Evolutionary conservation across 2,888 invertebrate species (phyloP).

Genomic region (Corythucha ciliata): DNA sequence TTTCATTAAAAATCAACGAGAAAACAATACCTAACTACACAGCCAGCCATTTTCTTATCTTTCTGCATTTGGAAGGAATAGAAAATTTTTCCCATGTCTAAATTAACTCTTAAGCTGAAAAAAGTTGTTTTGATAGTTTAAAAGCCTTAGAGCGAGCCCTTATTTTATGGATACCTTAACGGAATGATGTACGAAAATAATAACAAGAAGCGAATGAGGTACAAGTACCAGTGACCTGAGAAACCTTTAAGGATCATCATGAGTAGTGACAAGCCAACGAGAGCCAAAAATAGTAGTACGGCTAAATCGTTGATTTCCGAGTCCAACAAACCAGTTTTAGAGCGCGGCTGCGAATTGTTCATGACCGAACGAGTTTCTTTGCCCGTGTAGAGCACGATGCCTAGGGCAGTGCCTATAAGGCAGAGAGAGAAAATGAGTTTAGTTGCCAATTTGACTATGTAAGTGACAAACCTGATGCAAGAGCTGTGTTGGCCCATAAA

Average conservation of each 20-base stretch:
- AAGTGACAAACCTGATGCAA: slow-evolving; percentile 59
- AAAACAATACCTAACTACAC: slow-evolving; percentile 62
- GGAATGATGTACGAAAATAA: slow-evolving; percentile 99
- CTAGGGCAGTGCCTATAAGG: slow-evolving; percentile 91
- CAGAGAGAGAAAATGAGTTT: neutral
- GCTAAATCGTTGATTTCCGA: slow-evolving; percentile 94
- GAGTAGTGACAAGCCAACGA: slow-evolving; percentile 80
- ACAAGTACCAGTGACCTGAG: slow-evolving; percentile 89
- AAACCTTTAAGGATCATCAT: slow-evolving; percentile 97
- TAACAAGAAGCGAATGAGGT: slow-evolving; percentile 90
- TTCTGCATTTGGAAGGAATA: slow-evolving; percentile 95
- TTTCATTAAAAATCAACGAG: too few relatives aligned
- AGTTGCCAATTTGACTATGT: neutral
- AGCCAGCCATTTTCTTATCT: slow-evolving; percentile 85
- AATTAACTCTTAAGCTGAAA: slow-evolving; percentile 92
- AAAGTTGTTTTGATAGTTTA: too few relatives aligned
- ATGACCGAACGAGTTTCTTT: slow-evolving; percentile 94
- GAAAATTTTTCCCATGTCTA: slow-evolving; percentile 97
- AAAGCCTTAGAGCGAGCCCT: too few relatives aligned
- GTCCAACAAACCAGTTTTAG: slow-evolving; percentile 94
- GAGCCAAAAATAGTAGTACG: slow-evolving; percentile 83
- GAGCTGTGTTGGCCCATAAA: slow-evolving; percentile 96
- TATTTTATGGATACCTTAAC: too few relatives aligned
- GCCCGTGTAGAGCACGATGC: slow-evolving; percentile 92
- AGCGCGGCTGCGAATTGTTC: slow-evolving; percentile 94